Base-by-base conservation (phyloP, 2,888 invertebrate species). In the Lamellibrachia columna region DNA sequence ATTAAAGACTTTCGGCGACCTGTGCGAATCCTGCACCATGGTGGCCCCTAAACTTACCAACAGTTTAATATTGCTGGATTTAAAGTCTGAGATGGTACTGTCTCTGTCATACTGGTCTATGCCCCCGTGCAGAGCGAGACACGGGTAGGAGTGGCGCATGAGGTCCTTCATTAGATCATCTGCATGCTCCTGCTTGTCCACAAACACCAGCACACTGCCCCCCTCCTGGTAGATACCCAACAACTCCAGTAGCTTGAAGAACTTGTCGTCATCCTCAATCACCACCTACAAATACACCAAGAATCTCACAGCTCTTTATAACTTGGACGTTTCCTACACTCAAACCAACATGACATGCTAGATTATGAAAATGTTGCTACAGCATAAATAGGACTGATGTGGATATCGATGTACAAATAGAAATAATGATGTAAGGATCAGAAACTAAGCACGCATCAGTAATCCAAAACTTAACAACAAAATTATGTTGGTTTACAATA, bases 91-190 rank as follows among this genome's bases (percentile, higher is more conserved):
- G 95, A 99, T 99, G 58, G 99, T 99, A 6, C 99, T 99, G 97
- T 99, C 99, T 95, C 99, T 97, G 97, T 99, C 99, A 97, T 99
- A 99, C 97, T 99, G 99, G 97, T 99, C 99, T 96, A 99, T 99
- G 94, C 99, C 99, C 93, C 99, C 99, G 96, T 99, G 99, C 92
- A 99, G 97, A 93, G 99, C 98, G 98, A 99, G 98, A 96, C 99
- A 99, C 22, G 98, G 98, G 96, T 99, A 99, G 0, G 99, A 98
- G 0, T 99, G 98, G 96, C 98, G 99, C 98, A 99, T 98, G 1
- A 99, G 97, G 95, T 99, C 99, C 96, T 99, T 98, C 96, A 96
- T 96, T 92, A 97, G 93, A 91, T 98, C 98, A 96, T 99, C 99
- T 0, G 99, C 99, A 95, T 99, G 98, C 96, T 99, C 99, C 97